A percentile compares a stretch with the other conserved stretches of the same genome.
phyloP scores from a whole-genome alignment of 2,113 vertebrate species.

The Scomber colias region DNA sequence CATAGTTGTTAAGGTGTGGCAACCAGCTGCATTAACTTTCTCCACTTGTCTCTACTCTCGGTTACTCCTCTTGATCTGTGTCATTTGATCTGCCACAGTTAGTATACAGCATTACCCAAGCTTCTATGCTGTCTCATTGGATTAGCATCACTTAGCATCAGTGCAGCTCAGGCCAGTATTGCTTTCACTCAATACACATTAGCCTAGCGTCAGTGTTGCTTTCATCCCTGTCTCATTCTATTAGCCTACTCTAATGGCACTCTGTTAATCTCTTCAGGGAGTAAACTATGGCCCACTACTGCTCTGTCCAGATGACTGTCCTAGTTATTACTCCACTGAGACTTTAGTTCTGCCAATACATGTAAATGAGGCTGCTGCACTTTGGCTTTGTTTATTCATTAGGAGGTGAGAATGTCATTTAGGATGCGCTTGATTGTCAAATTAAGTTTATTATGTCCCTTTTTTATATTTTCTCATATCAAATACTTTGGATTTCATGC shows the following conservation, averaged over 20 bases:
- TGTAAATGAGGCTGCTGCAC: constrained; percentile 40
- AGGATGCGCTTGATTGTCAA: neutral
- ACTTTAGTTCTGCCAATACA: constrained; percentile 35
- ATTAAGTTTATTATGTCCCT: neutral
- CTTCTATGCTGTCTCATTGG: constrained; percentile 61
- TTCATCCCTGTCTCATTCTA: constrained; percentile 74
- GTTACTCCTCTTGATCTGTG: constrained; percentile 35
- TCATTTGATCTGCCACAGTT: constrained; percentile 59
- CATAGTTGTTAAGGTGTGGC: neutral
- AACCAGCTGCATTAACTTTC: constrained; percentile 14
- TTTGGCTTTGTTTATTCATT: constrained; percentile 17
- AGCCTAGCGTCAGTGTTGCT: constrained; percentile 66
- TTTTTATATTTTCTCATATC: neutral
- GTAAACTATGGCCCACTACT: constrained; percentile 39
- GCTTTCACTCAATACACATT: constrained; percentile 78
- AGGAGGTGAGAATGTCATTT: neutral
- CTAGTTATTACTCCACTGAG: constrained; percentile 63
- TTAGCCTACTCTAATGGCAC: constrained; percentile 76
- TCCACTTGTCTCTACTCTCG: constrained; percentile 10
- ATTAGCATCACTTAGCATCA: constrained; percentile 64
- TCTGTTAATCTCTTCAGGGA: constrained; percentile 72
- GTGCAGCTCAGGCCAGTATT: constrained; percentile 55
- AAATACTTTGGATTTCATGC: neutral
- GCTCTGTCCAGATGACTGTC: constrained; percentile 65
- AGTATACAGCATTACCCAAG: constrained; percentile 55